These are phyloP conservation scores for Turdus rufiventris DNA, from an alignment of 2,113 vertebrate genomes.

Conservation along the genomic window DNA sequence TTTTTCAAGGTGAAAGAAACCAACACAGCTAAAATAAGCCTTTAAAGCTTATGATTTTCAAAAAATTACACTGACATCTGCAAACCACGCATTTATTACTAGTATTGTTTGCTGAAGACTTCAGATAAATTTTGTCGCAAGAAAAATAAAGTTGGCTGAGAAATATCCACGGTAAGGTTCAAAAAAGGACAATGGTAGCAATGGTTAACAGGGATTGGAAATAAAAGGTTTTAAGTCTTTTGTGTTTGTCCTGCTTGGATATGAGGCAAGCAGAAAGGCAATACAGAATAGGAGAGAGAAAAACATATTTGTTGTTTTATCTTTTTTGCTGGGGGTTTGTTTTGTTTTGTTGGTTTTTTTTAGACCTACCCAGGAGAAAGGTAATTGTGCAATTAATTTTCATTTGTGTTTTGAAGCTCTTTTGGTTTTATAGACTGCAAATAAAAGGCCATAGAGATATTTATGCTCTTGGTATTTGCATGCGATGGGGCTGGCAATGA, in stretches of 20 bases:
- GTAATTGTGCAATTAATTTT: constrained; percentile 44
- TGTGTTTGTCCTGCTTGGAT: neutral
- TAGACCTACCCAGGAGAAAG: neutral
- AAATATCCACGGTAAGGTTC: neutral
- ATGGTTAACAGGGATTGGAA: neutral
- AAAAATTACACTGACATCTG: neutral
- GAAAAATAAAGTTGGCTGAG: neutral
- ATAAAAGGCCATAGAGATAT: constrained; percentile 24
- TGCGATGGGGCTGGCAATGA: neutral
- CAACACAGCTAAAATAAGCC: neutral
- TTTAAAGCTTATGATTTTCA: neutral
- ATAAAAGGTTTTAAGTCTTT: neutral
- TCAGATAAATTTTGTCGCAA: neutral
- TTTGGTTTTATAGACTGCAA: constrained; percentile 12
- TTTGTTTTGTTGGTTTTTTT: neutral
- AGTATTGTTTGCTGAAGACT: neutral
- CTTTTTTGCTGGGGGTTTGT: neutral
- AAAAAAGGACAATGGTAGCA: neutral
- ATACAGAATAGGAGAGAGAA: neutral
- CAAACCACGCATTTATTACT: neutral
- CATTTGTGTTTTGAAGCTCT: neutral
- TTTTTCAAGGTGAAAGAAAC: neutral
- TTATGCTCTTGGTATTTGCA: constrained; percentile 24
- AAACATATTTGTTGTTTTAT: neutral
- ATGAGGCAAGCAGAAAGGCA: neutral